phyloP scores from a whole-genome alignment of 2,797 vertebrate genomes.

The Cyclopterus lumpus region DNA sequence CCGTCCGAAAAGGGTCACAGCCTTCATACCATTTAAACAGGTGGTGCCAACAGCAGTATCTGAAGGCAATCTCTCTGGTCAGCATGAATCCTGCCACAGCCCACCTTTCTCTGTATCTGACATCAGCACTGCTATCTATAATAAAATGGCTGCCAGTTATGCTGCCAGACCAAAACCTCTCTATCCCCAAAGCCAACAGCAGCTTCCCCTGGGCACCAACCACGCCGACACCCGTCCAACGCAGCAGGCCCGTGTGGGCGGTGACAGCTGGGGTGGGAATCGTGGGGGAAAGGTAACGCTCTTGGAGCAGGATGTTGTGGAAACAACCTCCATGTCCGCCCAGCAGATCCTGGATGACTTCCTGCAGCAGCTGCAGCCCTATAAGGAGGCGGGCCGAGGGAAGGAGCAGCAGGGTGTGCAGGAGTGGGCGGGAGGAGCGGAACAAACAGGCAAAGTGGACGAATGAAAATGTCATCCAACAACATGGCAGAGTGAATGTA shows the following conservation, averaged over 20 bases:
- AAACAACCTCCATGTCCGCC: slow-evolving; percentile 75
- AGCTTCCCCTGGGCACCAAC: slow-evolving; percentile 21
- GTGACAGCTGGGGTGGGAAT: slow-evolving; percentile 48
- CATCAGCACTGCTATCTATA: slow-evolving; percentile 69
- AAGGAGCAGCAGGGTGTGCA: slow-evolving; percentile 52
- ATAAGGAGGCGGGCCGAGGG: slow-evolving; percentile 49
- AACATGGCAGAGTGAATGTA: slow-evolving; percentile 12
- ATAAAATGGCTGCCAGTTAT: slow-evolving; percentile 67
- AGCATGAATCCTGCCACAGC: slow-evolving; percentile 50
- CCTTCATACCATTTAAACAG: slow-evolving; percentile 78
- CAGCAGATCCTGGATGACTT: slow-evolving; percentile 83
- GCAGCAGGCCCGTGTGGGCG: slow-evolving; percentile 39
- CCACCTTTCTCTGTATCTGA: slow-evolving; percentile 69
- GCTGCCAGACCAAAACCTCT: slow-evolving; percentile 53
- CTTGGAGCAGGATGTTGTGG: slow-evolving; percentile 51
- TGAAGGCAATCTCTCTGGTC: slow-evolving; percentile 27
- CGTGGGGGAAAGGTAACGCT: slow-evolving; percentile 49
- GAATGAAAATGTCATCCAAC: slow-evolving; percentile 43
- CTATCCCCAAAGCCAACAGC: slow-evolving; percentile 54
- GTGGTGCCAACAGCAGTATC: slow-evolving; percentile 28
- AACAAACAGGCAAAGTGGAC: slow-evolving; percentile 35
- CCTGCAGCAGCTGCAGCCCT: slow-evolving; percentile 76
- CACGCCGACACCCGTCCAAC: slow-evolving; percentile 45
- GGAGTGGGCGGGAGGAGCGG: slow-evolving; percentile 47
- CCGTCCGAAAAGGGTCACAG: slow-evolving; percentile 66